These are phyloP conservation scores for Drosophila funebris DNA, from an alignment of 1,140 invertebrate genomes.

Conservation along the genomic window DNA sequence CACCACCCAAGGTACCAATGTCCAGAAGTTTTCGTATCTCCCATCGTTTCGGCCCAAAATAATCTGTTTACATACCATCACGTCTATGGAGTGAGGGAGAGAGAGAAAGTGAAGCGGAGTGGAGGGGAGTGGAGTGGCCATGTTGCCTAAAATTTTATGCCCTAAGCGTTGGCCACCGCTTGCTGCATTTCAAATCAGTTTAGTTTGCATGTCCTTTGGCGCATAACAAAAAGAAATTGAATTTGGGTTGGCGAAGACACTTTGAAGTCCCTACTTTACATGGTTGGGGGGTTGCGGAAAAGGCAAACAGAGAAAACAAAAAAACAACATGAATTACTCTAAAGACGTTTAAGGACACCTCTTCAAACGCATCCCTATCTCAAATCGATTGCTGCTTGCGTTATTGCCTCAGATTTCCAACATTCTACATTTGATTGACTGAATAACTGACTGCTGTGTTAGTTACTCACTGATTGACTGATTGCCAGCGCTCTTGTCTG, in stretches of 20 bases:
- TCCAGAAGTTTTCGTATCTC: slow-evolving; percentile 3
- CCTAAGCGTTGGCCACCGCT: slow-evolving; percentile 34
- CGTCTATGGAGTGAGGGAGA: slow-evolving; percentile 29
- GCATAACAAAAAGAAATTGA: slow-evolving; percentile 68
- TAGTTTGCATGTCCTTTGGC: slow-evolving; percentile 76
- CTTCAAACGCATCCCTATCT: slow-evolving; percentile 20
- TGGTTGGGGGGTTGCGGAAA: too few relatives aligned
- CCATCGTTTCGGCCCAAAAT: slow-evolving; percentile 17
- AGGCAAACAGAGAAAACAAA: slow-evolving; percentile 33
- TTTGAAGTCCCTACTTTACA: slow-evolving; percentile 61
- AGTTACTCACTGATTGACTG: slow-evolving; percentile 57
- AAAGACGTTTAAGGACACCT: slow-evolving; percentile 45
- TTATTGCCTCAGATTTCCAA: slow-evolving; percentile 37
- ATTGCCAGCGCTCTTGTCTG: slow-evolving; percentile 46
- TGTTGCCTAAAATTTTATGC: slow-evolving; percentile 47
- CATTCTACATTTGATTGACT: slow-evolving; percentile 53
- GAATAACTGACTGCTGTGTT: slow-evolving; percentile 24
- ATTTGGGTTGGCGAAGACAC: slow-evolving; percentile 67
- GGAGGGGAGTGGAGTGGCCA: too few relatives aligned
- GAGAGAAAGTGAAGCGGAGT: too few relatives aligned
- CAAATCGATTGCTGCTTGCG: slow-evolving; percentile 9
- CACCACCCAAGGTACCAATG: slow-evolving; percentile 15
- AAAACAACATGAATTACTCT: slow-evolving; percentile 53
- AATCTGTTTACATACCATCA: slow-evolving; percentile 72
- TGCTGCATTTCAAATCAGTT: slow-evolving; percentile 78